A percentile compares a stretch with the other conserved stretches of the same genome.
These are phyloP conservation scores for Melanostoma scalare DNA, from an alignment of 2,888 invertebrate species.

Conservation along the genomic window DNA sequence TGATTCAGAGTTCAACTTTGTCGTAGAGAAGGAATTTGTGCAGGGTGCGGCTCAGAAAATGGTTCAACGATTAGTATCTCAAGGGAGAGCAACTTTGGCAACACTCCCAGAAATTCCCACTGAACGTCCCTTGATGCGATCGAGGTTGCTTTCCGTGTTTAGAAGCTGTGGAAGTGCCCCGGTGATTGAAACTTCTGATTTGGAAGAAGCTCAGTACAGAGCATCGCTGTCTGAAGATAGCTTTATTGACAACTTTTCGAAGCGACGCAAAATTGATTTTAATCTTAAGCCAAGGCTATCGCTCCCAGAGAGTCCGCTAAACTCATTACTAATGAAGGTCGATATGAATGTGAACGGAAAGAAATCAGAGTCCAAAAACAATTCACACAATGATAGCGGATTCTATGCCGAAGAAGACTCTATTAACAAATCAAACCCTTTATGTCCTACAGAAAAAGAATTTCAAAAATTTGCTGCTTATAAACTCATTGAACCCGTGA, in stretches of 20 bases:
- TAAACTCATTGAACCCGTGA: constrained; percentile 71
- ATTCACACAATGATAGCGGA: constrained; percentile 54
- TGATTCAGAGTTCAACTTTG: neutral
- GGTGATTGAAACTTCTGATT: constrained; percentile 74
- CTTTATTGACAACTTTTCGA: constrained; percentile 80
- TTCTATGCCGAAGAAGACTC: constrained; percentile 41
- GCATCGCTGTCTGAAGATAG: constrained; percentile 76
- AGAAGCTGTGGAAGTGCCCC: constrained; percentile 68
- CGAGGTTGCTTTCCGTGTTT: constrained; percentile 76
- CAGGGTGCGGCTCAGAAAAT: constrained; percentile 77
- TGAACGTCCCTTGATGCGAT: constrained; percentile 79
- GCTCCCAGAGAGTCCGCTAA: constrained; percentile 76
- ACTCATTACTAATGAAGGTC: constrained; percentile 79
- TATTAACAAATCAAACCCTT: constrained; percentile 16
- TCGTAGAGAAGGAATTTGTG: constrained; percentile 54
- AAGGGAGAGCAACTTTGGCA: constrained; percentile 78
- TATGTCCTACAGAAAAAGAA: constrained; percentile 75
- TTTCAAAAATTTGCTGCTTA: constrained; percentile 71
- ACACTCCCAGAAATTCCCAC: constrained; percentile 80
- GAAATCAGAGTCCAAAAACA: constrained; percentile 27
- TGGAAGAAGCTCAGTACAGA: constrained; percentile 74
- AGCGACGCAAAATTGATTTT: constrained; percentile 76
- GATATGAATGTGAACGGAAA: constrained; percentile 73
- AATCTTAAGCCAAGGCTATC: constrained; percentile 75
- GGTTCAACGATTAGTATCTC: constrained; percentile 76